Base-by-base conservation (phyloP, 2,797 vertebrate species). In the Anniella stebbinsi region DNA sequence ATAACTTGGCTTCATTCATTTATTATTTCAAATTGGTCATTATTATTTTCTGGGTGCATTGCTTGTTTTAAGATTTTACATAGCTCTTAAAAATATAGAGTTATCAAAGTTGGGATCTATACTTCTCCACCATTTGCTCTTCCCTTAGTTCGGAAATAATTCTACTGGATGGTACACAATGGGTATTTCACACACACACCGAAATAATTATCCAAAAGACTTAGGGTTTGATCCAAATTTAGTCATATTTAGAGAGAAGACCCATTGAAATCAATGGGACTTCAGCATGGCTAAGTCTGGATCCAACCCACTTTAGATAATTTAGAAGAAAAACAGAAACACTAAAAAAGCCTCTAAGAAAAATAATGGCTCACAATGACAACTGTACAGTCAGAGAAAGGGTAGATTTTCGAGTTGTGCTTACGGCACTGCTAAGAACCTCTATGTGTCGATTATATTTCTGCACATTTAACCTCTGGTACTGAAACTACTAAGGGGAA, bases 401-500 rank as follows among this genome's bases (percentile, higher is more conserved):
- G 38, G 28, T 5, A 76, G 85, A 75, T 28, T 86, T 76, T 86
- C 54, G 48, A 54, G 17, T 75, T 73, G 33, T 30, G 25, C 30
- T 73, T 80, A 11, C 89, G 51, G 3, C 2, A 38, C 45, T 87
- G 76, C 80, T 60, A 92, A 86, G 6, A 30, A 67, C 70, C 86
- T 89, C 63, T 60, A 75, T 91, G 77, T 85, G 91, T 89, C 75
- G 92, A 94, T 94, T 81, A 92, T 93, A 94, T 92, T 94, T 94
- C 90, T 82, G 88, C 72, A 86, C 92, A 95, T 95, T 95, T 93
- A 41, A 89, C 91, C 94, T 70, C 93, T 90, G 72, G 87, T 57
- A 91, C 36, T 89, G 92, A 87, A 88, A 91, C 69, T 0, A 0
- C 88, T 94, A 91, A 92, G 95, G 89, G 93, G 95, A 96, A 96